Conservation (phyloP, 2,888 invertebrate genomes). For the Spatulosminthurus flaviceps region DNA sequence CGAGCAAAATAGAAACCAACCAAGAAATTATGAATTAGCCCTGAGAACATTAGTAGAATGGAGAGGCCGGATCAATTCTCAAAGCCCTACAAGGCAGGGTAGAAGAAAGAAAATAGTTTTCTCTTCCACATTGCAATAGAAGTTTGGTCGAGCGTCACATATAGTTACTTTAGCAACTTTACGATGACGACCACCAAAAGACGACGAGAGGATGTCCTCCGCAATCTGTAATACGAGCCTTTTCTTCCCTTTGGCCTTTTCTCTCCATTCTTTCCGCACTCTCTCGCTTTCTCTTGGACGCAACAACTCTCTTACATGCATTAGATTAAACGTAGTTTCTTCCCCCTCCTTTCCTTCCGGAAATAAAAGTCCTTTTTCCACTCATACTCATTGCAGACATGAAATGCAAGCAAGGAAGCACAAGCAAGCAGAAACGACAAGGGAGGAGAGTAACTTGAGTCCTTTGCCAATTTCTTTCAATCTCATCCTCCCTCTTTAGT, state of each 20-base stretch:
- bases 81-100: too few species aligned
- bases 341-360: constrained; percentile 27
- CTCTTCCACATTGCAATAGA: constrained; percentile 45
- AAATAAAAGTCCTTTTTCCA: too few species aligned
- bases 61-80: too few species aligned
- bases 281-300: neutral
- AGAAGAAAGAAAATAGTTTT: constrained; percentile 43
- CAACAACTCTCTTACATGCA: constrained; percentile 28
- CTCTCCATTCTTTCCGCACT: neutral
- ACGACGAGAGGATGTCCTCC: constrained; percentile 42
- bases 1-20: too few species aligned
- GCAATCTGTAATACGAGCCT: constrained; percentile 44
- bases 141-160: constrained; percentile 51
- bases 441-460: constrained; percentile 37
- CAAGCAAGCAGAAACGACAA: constrained; percentile 30
- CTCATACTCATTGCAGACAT: neutral
- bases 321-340: constrained; percentile 30
- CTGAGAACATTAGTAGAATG: too few species aligned
- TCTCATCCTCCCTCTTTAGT: constrained; percentile 1
- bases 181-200: constrained; percentile 50
- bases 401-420: neutral
- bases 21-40: too few species aligned
- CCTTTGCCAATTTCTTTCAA: constrained; percentile 44
- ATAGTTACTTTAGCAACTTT: constrained; percentile 48
- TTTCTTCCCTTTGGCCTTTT: constrained; percentile 37